Conservation (phyloP, 1,140 invertebrate genomes). For the Aplysia californica region DNA sequence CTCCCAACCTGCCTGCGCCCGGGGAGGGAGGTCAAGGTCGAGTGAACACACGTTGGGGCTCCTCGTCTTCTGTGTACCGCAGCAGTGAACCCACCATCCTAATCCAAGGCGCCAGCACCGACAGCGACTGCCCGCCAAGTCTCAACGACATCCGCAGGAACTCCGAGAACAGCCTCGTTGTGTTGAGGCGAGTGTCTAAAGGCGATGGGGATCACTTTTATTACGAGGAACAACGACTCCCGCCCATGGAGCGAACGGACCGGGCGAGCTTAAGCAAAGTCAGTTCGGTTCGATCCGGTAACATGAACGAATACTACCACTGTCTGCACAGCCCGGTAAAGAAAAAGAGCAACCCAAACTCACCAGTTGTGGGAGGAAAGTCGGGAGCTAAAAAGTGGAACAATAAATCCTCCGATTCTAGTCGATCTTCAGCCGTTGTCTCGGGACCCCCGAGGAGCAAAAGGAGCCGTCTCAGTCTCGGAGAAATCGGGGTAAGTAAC, state of each 20-base stretch:
- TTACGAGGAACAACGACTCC: not conserved
- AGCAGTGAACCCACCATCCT: conserved; percentile 19
- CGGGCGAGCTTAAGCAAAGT: conserved; percentile 17
- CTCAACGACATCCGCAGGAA: conserved; percentile 6
- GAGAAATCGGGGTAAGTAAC: not conserved
- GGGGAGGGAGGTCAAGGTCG: no score
- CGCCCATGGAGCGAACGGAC: not conserved
- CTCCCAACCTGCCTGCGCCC: no score
- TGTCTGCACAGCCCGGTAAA: conserved; percentile 2
- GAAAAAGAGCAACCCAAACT: not conserved
- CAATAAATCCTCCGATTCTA: not conserved
- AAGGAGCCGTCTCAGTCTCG: conserved; percentile 1
- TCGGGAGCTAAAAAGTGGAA: not conserved
- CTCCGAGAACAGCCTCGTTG: not conserved
- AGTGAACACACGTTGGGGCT: no score
- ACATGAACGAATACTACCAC: conserved; percentile 18
- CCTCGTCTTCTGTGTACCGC: not conserved
- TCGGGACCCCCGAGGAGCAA: not conserved
- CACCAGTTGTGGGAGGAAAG: not conserved
- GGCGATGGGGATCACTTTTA: conserved; percentile 2
- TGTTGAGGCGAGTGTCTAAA: conserved; percentile 13
- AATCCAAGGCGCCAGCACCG: conserved; percentile 8
- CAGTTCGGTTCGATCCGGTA: conserved; percentile 19
- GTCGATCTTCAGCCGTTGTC: not conserved
- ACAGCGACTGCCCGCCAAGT: not conserved